Percentiles rank a stretch among this genome's conserved stretches.
phyloP scores from a whole-genome alignment of 30 jellyfish, hydroid and myxozoan species.

The Aurelia coerulea region DNA sequence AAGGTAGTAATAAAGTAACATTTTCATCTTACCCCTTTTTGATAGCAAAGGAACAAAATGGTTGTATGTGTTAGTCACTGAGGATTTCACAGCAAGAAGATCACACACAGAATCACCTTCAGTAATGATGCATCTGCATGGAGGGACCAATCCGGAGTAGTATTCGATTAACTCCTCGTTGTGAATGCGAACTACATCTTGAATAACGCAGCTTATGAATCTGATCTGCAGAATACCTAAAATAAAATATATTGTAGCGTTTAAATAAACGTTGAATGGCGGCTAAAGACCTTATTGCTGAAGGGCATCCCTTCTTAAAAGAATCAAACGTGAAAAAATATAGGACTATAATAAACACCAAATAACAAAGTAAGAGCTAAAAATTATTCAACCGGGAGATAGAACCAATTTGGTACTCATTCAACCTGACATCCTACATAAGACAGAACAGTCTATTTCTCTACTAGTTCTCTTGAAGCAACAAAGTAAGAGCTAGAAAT shows the following conservation, averaged over 20 bases:
- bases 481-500: too few species aligned
- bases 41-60: conserved; percentile 3
- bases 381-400: conserved; percentile 1
- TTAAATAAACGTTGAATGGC: too few species aligned
- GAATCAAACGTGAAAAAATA: too few species aligned
- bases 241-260: background rate
- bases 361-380: background rate
- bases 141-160: conserved; percentile 3
- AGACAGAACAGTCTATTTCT: background rate
- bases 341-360: too few species aligned
- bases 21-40: background rate
- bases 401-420: background rate
- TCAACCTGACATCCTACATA: background rate
- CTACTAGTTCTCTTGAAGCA: background rate
- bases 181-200: background rate
- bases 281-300: too few species aligned
- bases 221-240: background rate
- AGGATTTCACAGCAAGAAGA: background rate
- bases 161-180: background rate
- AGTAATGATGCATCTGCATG: background rate
- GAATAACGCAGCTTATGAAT: background rate
- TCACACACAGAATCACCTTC: background rate
- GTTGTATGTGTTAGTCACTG: background rate
- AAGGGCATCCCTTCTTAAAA: too few species aligned
- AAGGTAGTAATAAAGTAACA: background rate